These are phyloP conservation scores for Columba livia DNA, from an alignment of 2,113 vertebrate species.

Conservation along the genomic window DNA sequence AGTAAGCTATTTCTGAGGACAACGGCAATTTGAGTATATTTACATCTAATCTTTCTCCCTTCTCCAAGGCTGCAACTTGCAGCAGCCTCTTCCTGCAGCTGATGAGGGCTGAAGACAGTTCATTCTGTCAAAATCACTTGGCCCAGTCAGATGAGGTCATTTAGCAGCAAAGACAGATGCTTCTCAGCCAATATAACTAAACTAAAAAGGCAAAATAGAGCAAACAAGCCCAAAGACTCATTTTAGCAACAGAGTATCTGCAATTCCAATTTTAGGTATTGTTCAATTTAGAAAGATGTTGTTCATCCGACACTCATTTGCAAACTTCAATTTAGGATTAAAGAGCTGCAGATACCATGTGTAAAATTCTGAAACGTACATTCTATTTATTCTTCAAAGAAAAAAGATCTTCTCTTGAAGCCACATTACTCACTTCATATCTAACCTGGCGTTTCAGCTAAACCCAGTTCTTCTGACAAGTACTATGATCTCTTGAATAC, in stretches of 20 bases:
- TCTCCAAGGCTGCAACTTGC: neutral
- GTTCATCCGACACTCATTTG: neutral
- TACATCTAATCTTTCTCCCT: neutral
- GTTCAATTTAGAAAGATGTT: neutral
- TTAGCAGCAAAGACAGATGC: slow-evolving; percentile 40
- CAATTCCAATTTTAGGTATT: neutral
- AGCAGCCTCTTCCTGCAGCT: slow-evolving; percentile 5
- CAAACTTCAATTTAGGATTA: neutral
- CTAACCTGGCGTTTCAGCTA: slow-evolving; percentile 28
- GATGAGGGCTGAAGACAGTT: slow-evolving; percentile 14
- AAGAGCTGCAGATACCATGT: neutral
- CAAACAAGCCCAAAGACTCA: neutral
- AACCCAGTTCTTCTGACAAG: neutral
- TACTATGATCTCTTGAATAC: neutral
- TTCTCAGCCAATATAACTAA: slow-evolving; percentile 28
- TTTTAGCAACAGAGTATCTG: neutral
- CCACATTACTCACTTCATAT: neutral
- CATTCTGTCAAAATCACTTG: slow-evolving; percentile 22
- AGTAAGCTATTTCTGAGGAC: neutral
- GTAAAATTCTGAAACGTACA: neutral
- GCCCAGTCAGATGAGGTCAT: slow-evolving; percentile 17
- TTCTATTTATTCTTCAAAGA: slow-evolving; percentile 6
- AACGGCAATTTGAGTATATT: neutral
- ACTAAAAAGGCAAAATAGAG: neutral
- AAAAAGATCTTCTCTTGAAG: slow-evolving; percentile 10